phyloP scores from a whole-genome alignment of 2,888 invertebrate species.

The Ormyrus labotus region DNA sequence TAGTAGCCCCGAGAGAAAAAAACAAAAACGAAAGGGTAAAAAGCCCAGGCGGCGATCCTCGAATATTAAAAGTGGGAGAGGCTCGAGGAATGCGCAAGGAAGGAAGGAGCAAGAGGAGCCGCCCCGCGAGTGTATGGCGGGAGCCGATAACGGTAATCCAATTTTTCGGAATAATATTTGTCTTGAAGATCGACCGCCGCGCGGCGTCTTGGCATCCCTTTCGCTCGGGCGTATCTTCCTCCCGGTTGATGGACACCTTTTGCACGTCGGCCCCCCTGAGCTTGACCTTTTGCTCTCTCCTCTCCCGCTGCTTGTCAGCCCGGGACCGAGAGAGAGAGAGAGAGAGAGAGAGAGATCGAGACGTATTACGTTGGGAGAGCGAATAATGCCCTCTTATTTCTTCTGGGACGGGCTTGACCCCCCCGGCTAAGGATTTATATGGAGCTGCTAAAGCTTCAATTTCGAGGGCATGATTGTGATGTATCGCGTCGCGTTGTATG shows the following conservation, averaged over 20 bases:
- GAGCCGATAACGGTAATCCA: slow-evolving; percentile 73
- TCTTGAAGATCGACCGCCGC: slow-evolving; percentile 71
- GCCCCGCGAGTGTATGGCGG: slow-evolving; percentile 61
- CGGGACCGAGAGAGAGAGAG: slow-evolving; percentile 4
- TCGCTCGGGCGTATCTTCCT: not conserved
- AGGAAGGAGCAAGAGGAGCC: not conserved
- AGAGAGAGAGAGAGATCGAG: slow-evolving; percentile 5
- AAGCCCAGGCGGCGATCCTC: not conserved
- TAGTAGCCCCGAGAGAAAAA: not conserved
- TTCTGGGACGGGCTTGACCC: not conserved
- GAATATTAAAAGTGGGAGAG: not conserved
- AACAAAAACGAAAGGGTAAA: not conserved
- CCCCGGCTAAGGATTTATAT: not conserved
- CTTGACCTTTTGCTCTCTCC: slow-evolving; percentile 27
- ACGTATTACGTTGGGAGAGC: slow-evolving; percentile 21
- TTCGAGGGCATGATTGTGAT: not conserved
- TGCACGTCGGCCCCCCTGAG: not conserved
- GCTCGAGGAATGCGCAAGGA: not conserved
- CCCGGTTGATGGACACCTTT: slow-evolving; percentile 19
- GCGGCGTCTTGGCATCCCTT: slow-evolving; percentile 33
- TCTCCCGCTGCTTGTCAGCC: slow-evolving; percentile 7
- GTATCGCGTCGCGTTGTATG: slow-evolving; percentile 3
- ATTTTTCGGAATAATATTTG: slow-evolving; percentile 75
- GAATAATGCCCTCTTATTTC: slow-evolving; percentile 24
- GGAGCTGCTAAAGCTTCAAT: not conserved